Percentiles rank a stretch among this genome's conserved stretches.
Evolutionary conservation across 2,888 invertebrate species (phyloP).

Genomic region (Protophormia terraenovae): DNA sequence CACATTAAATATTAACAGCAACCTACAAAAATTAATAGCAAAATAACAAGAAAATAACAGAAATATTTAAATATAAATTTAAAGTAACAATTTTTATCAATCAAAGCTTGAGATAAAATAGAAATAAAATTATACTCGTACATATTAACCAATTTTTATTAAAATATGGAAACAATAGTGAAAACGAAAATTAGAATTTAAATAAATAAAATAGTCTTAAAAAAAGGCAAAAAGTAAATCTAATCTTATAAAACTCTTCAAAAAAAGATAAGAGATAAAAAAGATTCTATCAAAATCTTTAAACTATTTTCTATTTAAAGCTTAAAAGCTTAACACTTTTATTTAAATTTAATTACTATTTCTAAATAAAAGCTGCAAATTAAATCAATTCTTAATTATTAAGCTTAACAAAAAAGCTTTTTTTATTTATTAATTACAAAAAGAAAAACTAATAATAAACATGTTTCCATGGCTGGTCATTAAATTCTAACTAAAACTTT

Average conservation of each 20-base stretch:
- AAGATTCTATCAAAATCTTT: background rate
- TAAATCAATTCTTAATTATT: constrained; percentile 11
- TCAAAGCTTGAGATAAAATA: constrained; percentile 30
- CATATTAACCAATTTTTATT: background rate
- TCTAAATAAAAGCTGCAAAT: background rate
- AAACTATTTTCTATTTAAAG: background rate
- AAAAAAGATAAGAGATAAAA: background rate
- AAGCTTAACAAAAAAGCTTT: constrained; percentile 15
- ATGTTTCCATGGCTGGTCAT: too few relatives aligned
- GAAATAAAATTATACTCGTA: background rate
- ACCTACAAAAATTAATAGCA: constrained; percentile 14
- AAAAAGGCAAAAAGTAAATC: background rate
- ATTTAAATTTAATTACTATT: constrained; percentile 1
- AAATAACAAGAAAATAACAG: constrained; percentile 10
- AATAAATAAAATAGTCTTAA: background rate
- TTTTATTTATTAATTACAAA: constrained; percentile 13
- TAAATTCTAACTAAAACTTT: too few relatives aligned
- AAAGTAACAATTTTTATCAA: background rate
- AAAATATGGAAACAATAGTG: background rate
- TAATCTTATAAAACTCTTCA: too few relatives aligned
- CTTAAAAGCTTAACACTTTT: background rate
- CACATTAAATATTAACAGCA: constrained; percentile 48
- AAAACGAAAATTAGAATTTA: background rate
- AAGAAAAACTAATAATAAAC: background rate
- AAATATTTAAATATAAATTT: background rate